Base-by-base conservation (phyloP, 2,888 invertebrate species). In the Morpho deidamia region DNA sequence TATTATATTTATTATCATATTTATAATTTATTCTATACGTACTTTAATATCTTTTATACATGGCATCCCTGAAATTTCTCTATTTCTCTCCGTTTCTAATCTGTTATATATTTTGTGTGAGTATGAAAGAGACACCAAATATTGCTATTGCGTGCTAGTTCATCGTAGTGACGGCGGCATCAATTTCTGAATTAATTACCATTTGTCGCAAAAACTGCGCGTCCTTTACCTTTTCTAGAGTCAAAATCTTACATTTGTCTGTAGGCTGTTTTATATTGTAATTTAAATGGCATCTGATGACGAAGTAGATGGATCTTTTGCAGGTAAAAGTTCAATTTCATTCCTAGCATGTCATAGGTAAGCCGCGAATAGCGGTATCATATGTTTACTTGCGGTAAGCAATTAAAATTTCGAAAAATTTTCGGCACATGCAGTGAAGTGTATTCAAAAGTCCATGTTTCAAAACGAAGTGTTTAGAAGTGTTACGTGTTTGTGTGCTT, bases 301-400 rank as follows among this genome's bases (percentile, higher is more conserved):
- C 78, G 96, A 96, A 89, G 93, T 95, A 81, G 96, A 96, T 74
- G 96, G 95, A 81, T 94, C 93, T 81, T 94, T 93, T 79, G 95
- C 95, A 91, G 96, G 96, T 96, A 91, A 95, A 94, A 87, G 74
- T 72, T 76, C 68, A 78, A 78, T 85, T 84, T 82, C 75, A 76
- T 81, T 70, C 64, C 65, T 86, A 89, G 88, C 83, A 86, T 89
- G 88, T 89, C 88, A 87, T 90, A 90, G 89, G 85, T 85, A 90
- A 90, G 85, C 88, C 87, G 88, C 86, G 89, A 85, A 88, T 90
- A 90, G 90, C 90, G 89, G 90, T 90, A 90, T 90, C 89, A 87
- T 89, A 89, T 90, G 90, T 90, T 90, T 90, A 90, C 90, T 85
- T 90, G 89, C 88, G 89, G 89, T 77, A 72, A 70, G 88, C 88